phyloP scores from a whole-genome alignment of 2,888 invertebrate genomes.

The Trichopria drosophilae region DNA sequence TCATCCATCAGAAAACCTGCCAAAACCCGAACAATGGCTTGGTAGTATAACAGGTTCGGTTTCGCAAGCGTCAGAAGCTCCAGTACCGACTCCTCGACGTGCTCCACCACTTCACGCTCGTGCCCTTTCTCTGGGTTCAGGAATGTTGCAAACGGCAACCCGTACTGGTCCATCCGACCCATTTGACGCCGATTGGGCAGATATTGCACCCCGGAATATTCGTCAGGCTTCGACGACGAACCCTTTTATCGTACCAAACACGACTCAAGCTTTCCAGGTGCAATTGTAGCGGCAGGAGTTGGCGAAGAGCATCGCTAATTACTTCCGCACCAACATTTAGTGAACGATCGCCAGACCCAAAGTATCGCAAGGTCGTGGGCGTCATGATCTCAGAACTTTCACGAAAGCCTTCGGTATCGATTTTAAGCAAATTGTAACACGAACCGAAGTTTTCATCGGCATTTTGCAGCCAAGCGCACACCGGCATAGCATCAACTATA shows the following conservation, averaged over 20 bases:
- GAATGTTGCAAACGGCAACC: conserved; percentile 39
- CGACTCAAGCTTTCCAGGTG: conserved; percentile 65
- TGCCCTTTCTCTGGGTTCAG: conserved; percentile 62
- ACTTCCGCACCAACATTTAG: conserved; percentile 49
- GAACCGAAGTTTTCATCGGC: conserved; percentile 38
- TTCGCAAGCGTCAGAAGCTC: conserved; percentile 50
- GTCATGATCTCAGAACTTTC: too few relatives aligned
- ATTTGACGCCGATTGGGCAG: conserved; percentile 85
- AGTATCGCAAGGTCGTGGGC: too few relatives aligned
- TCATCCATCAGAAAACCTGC: conserved; percentile 61
- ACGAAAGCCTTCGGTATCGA: too few relatives aligned
- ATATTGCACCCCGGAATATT: conserved; percentile 63
- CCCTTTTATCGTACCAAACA: conserved; percentile 63
- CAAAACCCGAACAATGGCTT: conserved; percentile 83
- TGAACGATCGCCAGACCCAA: conserved; percentile 40
- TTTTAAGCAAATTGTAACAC: too few relatives aligned
- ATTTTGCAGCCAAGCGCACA: conserved; percentile 2
- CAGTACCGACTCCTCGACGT: conserved; percentile 55
- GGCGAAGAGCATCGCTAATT: conserved; percentile 47
- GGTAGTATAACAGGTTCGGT: conserved; percentile 70
- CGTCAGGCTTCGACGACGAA: conserved; percentile 63
- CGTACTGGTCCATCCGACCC: conserved; percentile 64
- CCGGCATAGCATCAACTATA: too few relatives aligned
- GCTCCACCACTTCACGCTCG: conserved; percentile 63
- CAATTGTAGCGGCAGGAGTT: conserved; percentile 62